phyloP scores from a whole-genome alignment of 2,797 vertebrate genomes.

The Epinephelus awoara region DNA sequence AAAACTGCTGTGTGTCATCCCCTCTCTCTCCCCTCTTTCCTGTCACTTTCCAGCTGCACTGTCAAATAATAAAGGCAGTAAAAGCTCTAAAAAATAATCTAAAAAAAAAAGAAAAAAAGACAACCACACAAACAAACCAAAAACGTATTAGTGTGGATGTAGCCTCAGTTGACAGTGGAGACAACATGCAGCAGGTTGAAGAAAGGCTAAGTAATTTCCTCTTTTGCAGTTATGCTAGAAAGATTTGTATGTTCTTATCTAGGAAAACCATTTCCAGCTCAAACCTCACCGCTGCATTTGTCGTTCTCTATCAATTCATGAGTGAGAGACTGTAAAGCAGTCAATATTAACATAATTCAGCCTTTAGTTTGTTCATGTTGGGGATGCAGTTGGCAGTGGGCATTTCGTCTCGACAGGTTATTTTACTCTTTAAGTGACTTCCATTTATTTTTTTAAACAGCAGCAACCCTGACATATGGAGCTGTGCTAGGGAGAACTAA shows the following conservation, averaged over 20 bases:
- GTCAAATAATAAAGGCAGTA: too few relatives aligned
- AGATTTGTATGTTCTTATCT: slow-evolving; percentile 38
- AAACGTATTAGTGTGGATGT: too few relatives aligned
- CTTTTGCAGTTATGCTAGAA: slow-evolving; percentile 9
- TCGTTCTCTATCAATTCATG: slow-evolving; percentile 19
- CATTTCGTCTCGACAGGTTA: slow-evolving; percentile 44
- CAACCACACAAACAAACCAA: too few relatives aligned
- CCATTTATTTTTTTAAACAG: slow-evolving; percentile 22
- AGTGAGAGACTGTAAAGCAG: slow-evolving; percentile 33
- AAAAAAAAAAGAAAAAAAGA: too few relatives aligned
- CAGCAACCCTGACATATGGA: slow-evolving; percentile 74
- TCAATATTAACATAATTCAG: slow-evolving; percentile 21
- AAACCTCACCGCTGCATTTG: slow-evolving; percentile 31
- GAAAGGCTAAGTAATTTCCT: slow-evolving; percentile 38
- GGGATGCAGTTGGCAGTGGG: slow-evolving; percentile 16
- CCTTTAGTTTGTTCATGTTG: slow-evolving; percentile 26
- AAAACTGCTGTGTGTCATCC: too few relatives aligned
- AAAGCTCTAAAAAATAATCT: too few relatives aligned
- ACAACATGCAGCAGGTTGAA: slow-evolving; percentile 45
- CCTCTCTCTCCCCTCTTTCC: too few relatives aligned
- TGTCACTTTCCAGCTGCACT: too few relatives aligned
- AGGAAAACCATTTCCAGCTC: slow-evolving; percentile 34
- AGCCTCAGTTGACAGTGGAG: slow-evolving; percentile 32
- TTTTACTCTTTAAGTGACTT: slow-evolving; percentile 56
- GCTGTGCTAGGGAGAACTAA: slow-evolving; percentile 70